phyloP scores from a whole-genome alignment of 2,888 invertebrate species.

The Dicyrtoma fusca region DNA sequence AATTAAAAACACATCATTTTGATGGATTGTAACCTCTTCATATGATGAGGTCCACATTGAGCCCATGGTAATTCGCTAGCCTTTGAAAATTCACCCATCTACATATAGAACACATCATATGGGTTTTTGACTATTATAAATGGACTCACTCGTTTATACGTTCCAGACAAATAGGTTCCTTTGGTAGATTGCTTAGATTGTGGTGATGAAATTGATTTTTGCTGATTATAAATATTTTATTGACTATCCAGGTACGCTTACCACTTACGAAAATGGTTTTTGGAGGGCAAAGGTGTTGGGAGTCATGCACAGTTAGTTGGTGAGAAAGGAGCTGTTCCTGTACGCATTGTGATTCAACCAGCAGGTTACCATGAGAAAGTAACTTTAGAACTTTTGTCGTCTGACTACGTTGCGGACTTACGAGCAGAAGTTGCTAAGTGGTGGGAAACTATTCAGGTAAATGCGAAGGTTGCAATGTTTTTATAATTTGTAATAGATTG shows the following conservation, averaged over 20 bases:
- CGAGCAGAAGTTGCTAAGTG: constrained; percentile 93
- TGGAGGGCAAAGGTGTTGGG: constrained; percentile 78
- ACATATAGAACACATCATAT: no score
- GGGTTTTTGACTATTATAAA: no score
- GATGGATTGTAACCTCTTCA: no score
- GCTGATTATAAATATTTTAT: no score
- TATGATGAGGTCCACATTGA: no score
- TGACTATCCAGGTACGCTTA: constrained; percentile 81
- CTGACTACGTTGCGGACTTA: constrained; percentile 89
- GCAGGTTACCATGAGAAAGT: constrained; percentile 80
- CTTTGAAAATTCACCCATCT: no score
- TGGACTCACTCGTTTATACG: no score
- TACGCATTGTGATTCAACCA: constrained; percentile 82
- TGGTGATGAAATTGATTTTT: no score
- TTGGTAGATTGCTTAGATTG: no score
- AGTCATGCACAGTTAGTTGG: constrained; percentile 72
- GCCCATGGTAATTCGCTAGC: no score
- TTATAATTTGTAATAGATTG: constrained; percentile 1
- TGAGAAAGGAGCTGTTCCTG: constrained; percentile 68
- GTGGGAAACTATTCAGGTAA: constrained; percentile 72
- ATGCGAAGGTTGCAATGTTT: neutral
- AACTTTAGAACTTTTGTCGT: constrained; percentile 75
- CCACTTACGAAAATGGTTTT: constrained; percentile 84
- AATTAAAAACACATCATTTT: no score
- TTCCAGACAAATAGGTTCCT: no score